Conservation (phyloP, 2,888 invertebrate genomes). For the Frankliniella intonsa region DNA sequence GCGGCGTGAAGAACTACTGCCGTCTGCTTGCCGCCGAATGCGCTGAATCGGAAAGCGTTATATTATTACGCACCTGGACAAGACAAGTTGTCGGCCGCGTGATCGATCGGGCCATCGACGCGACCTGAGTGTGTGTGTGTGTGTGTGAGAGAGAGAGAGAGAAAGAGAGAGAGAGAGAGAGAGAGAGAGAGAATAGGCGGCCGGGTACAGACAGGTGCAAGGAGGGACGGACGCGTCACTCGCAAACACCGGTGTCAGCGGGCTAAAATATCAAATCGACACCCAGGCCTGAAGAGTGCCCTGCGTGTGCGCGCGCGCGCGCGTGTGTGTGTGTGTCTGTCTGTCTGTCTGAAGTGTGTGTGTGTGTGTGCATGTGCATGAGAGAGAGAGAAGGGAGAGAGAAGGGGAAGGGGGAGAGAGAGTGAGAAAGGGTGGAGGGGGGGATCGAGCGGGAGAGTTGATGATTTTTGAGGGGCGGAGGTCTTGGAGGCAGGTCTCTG, state of each 20-base stretch:
- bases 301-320: neutral
- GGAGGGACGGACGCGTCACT: neutral
- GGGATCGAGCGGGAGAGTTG: too few species aligned
- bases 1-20: too few species aligned
- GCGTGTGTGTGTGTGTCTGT: neutral
- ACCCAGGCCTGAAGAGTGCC: neutral
- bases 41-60: conserved; percentile 1
- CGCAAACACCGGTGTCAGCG: neutral
- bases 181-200: too few species aligned
- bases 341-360: neutral
- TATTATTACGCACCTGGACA: neutral
- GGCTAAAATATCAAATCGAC: neutral
- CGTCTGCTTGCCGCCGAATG: neutral
- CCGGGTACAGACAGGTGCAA: neutral
- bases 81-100: neutral
- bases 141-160: neutral
- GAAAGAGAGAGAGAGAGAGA: too few species aligned
- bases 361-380: too few species aligned
- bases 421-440: too few species aligned
- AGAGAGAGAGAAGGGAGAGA: too few species aligned
- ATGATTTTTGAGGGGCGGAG: too few species aligned
- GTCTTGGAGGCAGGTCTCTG: too few species aligned
- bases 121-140: neutral
- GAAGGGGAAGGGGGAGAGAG: too few species aligned
- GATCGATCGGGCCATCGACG: neutral